Evolutionary conservation across 2,888 invertebrate species (phyloP).

Genomic region (Coleophora flavipennella): DNA sequence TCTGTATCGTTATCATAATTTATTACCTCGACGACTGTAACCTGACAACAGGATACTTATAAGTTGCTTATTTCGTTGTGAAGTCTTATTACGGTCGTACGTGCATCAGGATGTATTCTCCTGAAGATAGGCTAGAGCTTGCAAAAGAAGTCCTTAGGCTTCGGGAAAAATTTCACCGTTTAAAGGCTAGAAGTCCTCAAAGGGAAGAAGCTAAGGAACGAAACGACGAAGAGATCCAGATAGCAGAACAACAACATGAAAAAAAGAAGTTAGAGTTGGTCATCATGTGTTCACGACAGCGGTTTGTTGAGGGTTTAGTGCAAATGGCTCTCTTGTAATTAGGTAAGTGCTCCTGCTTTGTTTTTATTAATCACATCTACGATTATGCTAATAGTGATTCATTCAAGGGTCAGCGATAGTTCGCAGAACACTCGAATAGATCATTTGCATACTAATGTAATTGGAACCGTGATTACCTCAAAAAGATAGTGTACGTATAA

Average conservation of each 20-base stretch:
- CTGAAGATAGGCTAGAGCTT: slow-evolving; percentile 2
- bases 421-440: neutral
- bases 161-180: neutral
- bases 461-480: neutral
- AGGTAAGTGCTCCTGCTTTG: neutral
- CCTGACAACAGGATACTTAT: too few relatives aligned
- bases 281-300: slow-evolving; percentile 2
- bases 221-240: neutral
- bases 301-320: slow-evolving; percentile 1
- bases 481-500: too few relatives aligned
- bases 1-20: too few relatives aligned
- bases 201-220: slow-evolving; percentile 1
- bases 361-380: neutral
- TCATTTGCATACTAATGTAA: neutral
- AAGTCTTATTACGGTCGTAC: neutral
- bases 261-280: neutral
- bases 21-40: too few relatives aligned
- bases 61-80: slow-evolving; percentile 1
- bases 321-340: slow-evolving; percentile 3
- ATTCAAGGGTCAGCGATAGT: neutral
- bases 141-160: slow-evolving; percentile 2
- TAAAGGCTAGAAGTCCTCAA: neutral
- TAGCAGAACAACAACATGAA: neutral
- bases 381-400: neutral
- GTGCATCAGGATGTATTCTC: slow-evolving; percentile 1